These are phyloP conservation scores for Diplosoma virens DNA, from an alignment of 23 tunicate species.

Conservation along the genomic window DNA sequence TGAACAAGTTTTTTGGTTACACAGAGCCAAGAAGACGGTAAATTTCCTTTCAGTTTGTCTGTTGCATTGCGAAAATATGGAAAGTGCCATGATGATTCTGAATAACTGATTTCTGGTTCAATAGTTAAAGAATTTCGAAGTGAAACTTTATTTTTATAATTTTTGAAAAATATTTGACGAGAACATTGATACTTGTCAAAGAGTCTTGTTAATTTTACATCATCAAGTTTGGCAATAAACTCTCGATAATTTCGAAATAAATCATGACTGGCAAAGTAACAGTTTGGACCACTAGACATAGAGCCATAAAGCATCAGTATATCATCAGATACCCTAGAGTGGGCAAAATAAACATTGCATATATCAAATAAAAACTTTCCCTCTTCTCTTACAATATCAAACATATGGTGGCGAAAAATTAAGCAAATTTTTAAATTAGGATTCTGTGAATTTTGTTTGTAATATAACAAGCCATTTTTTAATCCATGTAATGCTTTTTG, in stretches of 20 bases:
- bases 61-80: too few relatives aligned
- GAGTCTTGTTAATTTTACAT: not conserved
- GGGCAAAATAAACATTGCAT: constrained; percentile 4
- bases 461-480: not conserved
- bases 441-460: not conserved
- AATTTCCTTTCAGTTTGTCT: too few relatives aligned
- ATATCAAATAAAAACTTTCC: constrained; percentile 8
- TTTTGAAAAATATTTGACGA: not conserved
- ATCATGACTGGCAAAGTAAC: constrained; percentile 18
- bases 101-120: not conserved
- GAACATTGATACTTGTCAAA: constrained; percentile 2
- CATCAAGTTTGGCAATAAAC: not conserved
- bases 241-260: constrained; percentile 25
- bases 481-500: not conserved
- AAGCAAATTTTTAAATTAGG: not conserved
- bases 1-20: too few relatives aligned
- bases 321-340: not conserved
- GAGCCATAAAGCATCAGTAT: constrained; percentile 1
- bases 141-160: too few relatives aligned
- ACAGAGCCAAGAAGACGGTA: too few relatives aligned
- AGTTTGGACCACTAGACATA: constrained; percentile 20
- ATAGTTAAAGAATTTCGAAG: not conserved
- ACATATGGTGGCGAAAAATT: constrained; percentile 3
- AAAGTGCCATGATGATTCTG: not conserved
- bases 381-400: not conserved